phyloP scores from a whole-genome alignment of 2,888 invertebrate species.

The Cosmia pyralina region DNA sequence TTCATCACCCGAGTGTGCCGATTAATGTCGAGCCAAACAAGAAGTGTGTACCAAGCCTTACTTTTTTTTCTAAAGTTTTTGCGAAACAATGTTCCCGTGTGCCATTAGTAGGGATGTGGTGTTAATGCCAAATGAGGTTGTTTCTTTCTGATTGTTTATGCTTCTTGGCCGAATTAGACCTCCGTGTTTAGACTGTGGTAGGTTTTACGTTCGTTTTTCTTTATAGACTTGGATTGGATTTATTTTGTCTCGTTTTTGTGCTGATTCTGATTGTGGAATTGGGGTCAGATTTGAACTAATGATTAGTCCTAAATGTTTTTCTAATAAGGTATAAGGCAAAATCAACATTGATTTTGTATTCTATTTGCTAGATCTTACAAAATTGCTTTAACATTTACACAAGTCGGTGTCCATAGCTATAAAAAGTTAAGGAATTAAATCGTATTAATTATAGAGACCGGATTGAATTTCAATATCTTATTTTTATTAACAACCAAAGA shows the following conservation, averaged over 20 bases:
- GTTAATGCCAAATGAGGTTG: constrained; percentile 78
- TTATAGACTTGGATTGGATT: constrained; percentile 52
- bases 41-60: constrained; percentile 30
- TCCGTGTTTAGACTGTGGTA: constrained; percentile 57
- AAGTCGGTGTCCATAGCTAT: neutral
- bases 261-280: constrained; percentile 46
- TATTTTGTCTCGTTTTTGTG: constrained; percentile 55
- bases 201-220: constrained; percentile 54
- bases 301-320: constrained; percentile 36
- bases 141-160: constrained; percentile 76
- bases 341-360: constrained; percentile 11
- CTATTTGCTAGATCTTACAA: constrained; percentile 8
- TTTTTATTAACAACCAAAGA: constrained; percentile 23
- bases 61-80: constrained; percentile 80
- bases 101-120: constrained; percentile 75
- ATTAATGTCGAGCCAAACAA: neutral
- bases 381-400: neutral
- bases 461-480: neutral
- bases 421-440: neutral
- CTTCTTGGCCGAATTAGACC: constrained; percentile 66
- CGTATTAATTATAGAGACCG: neutral
- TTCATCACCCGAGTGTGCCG: neutral
- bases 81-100: constrained; percentile 78
- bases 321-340: constrained; percentile 6
- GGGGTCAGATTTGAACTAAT: constrained; percentile 33